Percentiles rank a stretch among this genome's conserved stretches.
phyloP scores from a whole-genome alignment of 2,113 vertebrate species.

The Phainopepla nitens region DNA sequence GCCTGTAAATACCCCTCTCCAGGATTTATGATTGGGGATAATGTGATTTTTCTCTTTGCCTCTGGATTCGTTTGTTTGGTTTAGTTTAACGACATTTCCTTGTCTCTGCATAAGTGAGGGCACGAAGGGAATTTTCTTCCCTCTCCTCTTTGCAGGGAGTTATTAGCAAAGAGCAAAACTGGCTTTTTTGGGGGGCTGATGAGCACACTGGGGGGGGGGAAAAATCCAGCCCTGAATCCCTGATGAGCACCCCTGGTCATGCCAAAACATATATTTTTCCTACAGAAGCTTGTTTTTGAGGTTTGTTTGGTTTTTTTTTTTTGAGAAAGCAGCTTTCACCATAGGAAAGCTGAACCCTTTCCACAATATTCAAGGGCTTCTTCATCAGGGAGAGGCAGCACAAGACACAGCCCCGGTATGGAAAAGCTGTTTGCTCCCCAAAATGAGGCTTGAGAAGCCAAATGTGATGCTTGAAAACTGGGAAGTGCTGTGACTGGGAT shows the following conservation, averaged over 20 bases:
- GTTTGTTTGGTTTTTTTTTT: neutral
- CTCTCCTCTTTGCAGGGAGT: neutral
- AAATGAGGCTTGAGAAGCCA: fast-evolving
- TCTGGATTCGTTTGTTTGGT: slow-evolving; percentile 12
- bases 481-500: neutral
- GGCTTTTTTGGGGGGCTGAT: neutral
- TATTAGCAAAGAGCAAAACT: neutral
- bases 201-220: neutral
- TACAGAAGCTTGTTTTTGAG: neutral
- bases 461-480: neutral
- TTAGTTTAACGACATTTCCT: neutral
- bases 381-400: neutral
- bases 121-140: neutral
- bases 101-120: neutral
- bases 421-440: neutral
- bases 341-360: neutral
- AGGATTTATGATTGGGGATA: neutral
- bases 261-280: neutral
- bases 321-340: neutral
- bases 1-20: slow-evolving; percentile 11
- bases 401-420: neutral
- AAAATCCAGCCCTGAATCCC: neutral
- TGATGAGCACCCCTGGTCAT: neutral
- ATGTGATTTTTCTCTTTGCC: slow-evolving; percentile 4
- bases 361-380: neutral